Conservation (phyloP, 2,113 vertebrate genomes). For the Fregetta grallaria region DNA sequence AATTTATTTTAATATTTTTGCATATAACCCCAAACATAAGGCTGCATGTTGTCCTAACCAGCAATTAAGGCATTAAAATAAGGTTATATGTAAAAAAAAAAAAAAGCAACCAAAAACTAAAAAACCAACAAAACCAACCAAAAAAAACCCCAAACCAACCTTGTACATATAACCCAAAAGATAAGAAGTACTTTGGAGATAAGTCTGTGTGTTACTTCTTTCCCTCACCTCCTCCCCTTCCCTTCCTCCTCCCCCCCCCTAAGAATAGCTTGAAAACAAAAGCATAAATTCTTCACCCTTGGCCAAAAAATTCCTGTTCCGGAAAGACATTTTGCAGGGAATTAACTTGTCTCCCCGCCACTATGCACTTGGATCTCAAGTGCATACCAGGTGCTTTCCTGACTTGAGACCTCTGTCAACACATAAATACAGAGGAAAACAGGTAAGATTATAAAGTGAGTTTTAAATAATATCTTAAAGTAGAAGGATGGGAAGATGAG, state of each 20-base stretch:
- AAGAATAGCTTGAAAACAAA: background rate
- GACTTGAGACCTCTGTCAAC: background rate
- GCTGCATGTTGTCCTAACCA: background rate
- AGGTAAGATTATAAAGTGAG: background rate
- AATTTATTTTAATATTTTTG: background rate
- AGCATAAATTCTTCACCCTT: background rate
- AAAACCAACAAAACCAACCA: too few species aligned
- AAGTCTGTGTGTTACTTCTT: background rate
- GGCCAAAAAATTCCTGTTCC: background rate
- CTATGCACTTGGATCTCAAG: background rate
- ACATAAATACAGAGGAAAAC: background rate
- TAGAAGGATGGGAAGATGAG: background rate
- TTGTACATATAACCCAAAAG: background rate
- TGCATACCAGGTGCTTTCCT: background rate
- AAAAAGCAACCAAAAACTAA: too few species aligned
- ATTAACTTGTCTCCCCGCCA: background rate
- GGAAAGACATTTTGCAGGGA: background rate
- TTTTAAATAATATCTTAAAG: background rate
- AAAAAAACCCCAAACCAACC: background rate
- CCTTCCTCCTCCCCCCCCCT: accelerated
- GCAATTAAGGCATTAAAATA: background rate
- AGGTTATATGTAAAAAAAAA: background rate
- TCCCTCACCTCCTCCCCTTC: too few species aligned
- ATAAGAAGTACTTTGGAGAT: background rate
- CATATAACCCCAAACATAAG: background rate